Conservation (phyloP, 2,888 invertebrate species). For the Amphimallon solstitiale region DNA sequence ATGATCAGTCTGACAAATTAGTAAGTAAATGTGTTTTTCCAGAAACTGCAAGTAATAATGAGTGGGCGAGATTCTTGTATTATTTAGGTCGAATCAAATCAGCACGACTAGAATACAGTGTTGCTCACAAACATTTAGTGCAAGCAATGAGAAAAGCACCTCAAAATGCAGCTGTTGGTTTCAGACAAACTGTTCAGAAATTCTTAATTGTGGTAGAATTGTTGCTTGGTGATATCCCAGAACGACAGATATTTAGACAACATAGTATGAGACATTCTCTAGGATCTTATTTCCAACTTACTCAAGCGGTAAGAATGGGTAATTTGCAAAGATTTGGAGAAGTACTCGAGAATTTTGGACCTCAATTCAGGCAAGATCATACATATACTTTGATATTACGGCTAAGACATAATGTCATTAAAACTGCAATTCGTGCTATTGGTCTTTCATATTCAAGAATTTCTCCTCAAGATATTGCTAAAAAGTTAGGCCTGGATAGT, state of each 20-base stretch:
- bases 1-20: constrained; percentile 97
- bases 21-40: constrained; percentile 97
- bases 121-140: constrained; percentile 95
- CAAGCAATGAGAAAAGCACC: constrained; percentile 97
- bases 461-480: constrained; percentile 93
- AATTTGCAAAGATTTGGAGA: constrained; percentile 94
- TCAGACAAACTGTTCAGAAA: constrained; percentile 97
- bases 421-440: constrained; percentile 96
- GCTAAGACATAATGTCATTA: constrained; percentile 97
- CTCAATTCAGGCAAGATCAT: constrained; percentile 92
- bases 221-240: constrained; percentile 96
- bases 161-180: constrained; percentile 97
- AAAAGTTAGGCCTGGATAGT: constrained; percentile 92
- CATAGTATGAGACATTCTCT: constrained; percentile 88
- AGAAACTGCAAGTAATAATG: constrained; percentile 97
- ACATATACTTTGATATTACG: constrained; percentile 96
- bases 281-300: constrained; percentile 96
- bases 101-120: constrained; percentile 96
- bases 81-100: constrained; percentile 98
- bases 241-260: constrained; percentile 93
- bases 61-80: constrained; percentile 97
- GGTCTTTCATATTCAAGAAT: constrained; percentile 96
- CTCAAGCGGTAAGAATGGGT: constrained; percentile 95
- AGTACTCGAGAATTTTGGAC: constrained; percentile 89
- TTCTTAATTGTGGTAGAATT: constrained; percentile 94